Conservation (phyloP, 1,140 invertebrate species). For the Drosophila busckii region DNA sequence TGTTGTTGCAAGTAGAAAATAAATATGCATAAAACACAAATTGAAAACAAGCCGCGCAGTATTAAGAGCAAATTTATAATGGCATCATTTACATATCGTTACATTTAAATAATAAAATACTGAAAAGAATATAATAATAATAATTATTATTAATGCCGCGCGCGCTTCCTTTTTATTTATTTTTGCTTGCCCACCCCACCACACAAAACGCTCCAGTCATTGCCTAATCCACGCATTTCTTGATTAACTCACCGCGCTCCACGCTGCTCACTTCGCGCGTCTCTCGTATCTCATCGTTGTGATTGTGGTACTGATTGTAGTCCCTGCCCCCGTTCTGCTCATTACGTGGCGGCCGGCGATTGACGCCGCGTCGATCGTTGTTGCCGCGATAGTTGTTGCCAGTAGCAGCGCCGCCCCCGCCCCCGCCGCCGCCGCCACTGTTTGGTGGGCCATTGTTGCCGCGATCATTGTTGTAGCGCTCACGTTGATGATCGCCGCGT, state of each 20-base stretch:
- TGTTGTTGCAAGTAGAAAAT: conserved; percentile 16
- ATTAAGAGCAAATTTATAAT: conserved; percentile 7
- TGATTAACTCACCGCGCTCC: conserved; percentile 66
- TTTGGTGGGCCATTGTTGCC: conserved; percentile 30
- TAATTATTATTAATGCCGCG: no score
- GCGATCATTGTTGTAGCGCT: conserved; percentile 54
- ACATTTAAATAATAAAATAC: no score
- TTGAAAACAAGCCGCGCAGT: not conserved
- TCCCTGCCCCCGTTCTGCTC: conserved; percentile 65
- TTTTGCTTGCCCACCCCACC: no score
- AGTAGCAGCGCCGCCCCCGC: conserved; percentile 33
- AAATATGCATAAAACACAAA: not conserved
- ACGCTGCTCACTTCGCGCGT: conserved; percentile 75
- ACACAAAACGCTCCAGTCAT: no score
- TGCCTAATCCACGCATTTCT: conserved; percentile 50
- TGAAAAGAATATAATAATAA: no score
- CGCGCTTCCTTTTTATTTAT: no score
- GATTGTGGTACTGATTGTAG: conserved; percentile 71
- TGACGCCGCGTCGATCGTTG: conserved; percentile 53
- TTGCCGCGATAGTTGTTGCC: conserved; percentile 62
- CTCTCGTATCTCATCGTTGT: conserved; percentile 72
- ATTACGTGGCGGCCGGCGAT: conserved; percentile 61
- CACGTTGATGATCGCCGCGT: conserved; percentile 73
- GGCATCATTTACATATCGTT: no score
- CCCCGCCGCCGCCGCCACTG: conserved; percentile 47